phyloP scores from a whole-genome alignment of 1,140 invertebrate species.

The Drosophila santomea region DNA sequence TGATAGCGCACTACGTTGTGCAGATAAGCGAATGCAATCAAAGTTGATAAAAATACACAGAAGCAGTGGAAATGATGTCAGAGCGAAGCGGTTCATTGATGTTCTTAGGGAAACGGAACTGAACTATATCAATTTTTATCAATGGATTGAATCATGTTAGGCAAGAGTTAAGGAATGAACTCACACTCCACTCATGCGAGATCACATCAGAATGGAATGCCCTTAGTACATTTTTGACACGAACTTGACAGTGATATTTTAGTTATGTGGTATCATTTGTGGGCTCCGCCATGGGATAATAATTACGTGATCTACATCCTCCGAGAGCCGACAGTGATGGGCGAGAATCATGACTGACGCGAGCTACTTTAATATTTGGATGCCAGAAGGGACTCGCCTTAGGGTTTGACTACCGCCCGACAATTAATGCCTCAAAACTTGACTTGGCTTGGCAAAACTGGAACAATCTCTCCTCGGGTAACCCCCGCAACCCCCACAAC shows the following conservation, averaged over 20 bases:
- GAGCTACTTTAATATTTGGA: constrained; percentile 23
- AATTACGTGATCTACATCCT: constrained; percentile 8
- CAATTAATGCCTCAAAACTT: constrained; percentile 69
- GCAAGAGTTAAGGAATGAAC: no score
- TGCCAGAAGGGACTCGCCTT: neutral
- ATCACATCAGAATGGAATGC: no score
- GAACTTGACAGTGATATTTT: constrained; percentile 12
- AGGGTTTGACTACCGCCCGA: constrained; percentile 16
- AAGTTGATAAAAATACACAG: constrained; percentile 6
- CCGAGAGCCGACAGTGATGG: constrained; percentile 17
- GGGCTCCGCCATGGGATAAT: neutral
- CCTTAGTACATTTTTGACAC: neutral
- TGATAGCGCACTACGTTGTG: constrained; percentile 6
- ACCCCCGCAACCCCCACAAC: neutral
- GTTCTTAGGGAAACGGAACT: no score
- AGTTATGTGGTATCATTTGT: constrained; percentile 9
- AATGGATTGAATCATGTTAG: no score
- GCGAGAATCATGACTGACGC: constrained; percentile 33
- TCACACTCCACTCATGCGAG: no score
- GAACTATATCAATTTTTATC: no score
- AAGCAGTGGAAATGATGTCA: neutral
- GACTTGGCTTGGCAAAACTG: constrained; percentile 51
- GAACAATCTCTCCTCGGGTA: constrained; percentile 50
- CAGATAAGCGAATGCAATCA: constrained; percentile 22
- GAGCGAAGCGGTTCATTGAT: no score